Conservation (phyloP, 35 echinoderm and acorn worm species). For the Hemicentrotus pulcherrimus region DNA sequence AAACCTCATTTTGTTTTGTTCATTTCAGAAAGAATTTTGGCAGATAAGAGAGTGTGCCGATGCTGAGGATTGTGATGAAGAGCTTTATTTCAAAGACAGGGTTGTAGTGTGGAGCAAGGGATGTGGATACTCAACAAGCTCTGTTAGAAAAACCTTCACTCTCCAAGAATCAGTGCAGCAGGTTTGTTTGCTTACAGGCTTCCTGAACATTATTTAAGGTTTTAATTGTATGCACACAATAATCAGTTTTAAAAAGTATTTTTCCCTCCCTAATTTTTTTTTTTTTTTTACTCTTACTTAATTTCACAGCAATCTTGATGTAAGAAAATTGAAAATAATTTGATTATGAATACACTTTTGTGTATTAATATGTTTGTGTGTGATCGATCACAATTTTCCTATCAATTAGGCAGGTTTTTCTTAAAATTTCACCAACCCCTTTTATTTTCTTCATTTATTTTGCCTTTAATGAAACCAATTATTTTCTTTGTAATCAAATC, state of each 20-base stretch:
- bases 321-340: no score
- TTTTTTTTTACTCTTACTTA: no score
- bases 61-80: slow-evolving; percentile 59
- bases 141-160: slow-evolving; percentile 66
- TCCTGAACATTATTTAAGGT: no score
- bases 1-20: neutral
- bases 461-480: neutral
- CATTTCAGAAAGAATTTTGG: slow-evolving; percentile 10
- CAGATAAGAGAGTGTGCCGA: neutral
- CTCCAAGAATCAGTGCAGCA: slow-evolving; percentile 66
- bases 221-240: no score
- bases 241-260: no score
- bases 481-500: no score
- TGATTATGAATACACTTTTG: no score
- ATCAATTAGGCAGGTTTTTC: neutral
- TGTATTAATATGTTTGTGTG: no score
- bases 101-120: slow-evolving; percentile 82
- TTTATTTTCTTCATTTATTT: neutral
- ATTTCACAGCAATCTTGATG: no score
- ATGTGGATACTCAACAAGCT: slow-evolving; percentile 30
- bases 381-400: no score
- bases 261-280: no score
- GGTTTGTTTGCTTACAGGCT: slow-evolving; percentile 32
- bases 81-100: slow-evolving; percentile 66
- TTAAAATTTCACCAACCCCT: neutral